Evolutionary conservation across 2,797 vertebrate species (phyloP).

Genomic region (Okamejei kenojei): DNA sequence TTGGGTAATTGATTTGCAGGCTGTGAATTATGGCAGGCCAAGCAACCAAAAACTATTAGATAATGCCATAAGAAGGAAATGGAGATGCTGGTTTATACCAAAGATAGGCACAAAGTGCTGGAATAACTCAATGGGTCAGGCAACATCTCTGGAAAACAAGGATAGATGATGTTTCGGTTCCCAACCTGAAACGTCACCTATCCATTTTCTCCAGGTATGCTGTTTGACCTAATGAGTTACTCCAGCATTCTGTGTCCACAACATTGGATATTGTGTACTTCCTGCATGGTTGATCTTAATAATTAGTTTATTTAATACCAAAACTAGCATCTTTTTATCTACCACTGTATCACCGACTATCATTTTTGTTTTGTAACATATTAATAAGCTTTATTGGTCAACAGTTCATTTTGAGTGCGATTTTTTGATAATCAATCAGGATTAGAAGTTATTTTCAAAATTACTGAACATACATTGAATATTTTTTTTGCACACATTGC

Average conservation of each 20-base stretch:
- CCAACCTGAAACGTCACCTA: too few species aligned
- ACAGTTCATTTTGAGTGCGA: neutral
- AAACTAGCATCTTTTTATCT: neutral
- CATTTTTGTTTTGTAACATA: neutral
- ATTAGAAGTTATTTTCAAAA: neutral
- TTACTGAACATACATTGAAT: neutral
- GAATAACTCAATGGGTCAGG: too few species aligned
- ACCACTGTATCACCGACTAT: neutral
- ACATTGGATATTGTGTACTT: neutral
- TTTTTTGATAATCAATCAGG: neutral
- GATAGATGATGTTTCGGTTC: too few species aligned
- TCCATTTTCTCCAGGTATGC: too few species aligned
- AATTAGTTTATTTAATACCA: neutral
- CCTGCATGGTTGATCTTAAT: neutral
- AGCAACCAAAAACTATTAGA: neutral
- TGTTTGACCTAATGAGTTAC: too few species aligned
- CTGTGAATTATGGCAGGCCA: neutral
- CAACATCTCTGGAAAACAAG: too few species aligned
- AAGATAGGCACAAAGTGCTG: too few species aligned
- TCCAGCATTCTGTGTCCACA: neutral
- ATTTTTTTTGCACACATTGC: neutral
- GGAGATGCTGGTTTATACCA: too few species aligned
- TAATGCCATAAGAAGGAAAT: too few species aligned
- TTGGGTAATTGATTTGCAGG: conserved; percentile 2
- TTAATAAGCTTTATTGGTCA: neutral